Evolutionary conservation across 2,888 invertebrate species (phyloP).

Genomic region (Clunio marinus): DNA sequence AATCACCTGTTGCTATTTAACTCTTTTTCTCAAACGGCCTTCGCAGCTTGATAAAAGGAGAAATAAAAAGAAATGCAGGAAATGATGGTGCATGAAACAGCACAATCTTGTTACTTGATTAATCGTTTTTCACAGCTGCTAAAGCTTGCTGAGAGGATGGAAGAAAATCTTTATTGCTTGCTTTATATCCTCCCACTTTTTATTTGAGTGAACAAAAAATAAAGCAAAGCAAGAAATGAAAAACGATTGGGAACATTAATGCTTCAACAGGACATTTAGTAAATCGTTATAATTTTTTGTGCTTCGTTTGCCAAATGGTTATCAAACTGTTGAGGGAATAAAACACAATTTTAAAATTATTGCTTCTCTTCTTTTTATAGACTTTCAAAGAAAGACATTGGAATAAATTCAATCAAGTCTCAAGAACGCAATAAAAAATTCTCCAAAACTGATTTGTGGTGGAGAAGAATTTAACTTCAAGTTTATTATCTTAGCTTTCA

Average conservation of each 20-base stretch:
- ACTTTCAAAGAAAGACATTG: not conserved
- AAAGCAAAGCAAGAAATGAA: not conserved
- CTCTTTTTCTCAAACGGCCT: not conserved
- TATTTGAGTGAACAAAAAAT: too few species aligned
- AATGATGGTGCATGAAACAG: constrained; percentile 8
- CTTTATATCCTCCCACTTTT: not conserved
- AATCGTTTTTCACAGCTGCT: constrained; percentile 3
- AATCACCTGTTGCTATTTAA: constrained; percentile 11
- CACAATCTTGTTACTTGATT: constrained; percentile 1
- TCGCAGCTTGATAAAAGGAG: not conserved
- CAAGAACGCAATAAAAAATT: too few species aligned
- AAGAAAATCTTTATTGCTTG: not conserved
- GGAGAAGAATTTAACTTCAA: too few species aligned
- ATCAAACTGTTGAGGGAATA: not conserved
- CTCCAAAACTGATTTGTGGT: too few species aligned
- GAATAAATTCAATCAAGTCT: not conserved
- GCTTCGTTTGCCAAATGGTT: not conserved
- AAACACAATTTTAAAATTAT: too few species aligned
- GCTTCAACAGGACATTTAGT: constrained; percentile 14
- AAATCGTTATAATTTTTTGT: constrained; percentile 3
- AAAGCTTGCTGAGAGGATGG: not conserved
- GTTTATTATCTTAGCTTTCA: too few species aligned
- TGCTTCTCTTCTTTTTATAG: too few species aligned
- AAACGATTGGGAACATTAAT: constrained; percentile 17
- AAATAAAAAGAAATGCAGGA: not conserved